Evolutionary conservation across 2,113 vertebrate species (phyloP), one percentile per base, ranked within the genome.

Genomic region (Nothoprocta perdicaria): DNA sequence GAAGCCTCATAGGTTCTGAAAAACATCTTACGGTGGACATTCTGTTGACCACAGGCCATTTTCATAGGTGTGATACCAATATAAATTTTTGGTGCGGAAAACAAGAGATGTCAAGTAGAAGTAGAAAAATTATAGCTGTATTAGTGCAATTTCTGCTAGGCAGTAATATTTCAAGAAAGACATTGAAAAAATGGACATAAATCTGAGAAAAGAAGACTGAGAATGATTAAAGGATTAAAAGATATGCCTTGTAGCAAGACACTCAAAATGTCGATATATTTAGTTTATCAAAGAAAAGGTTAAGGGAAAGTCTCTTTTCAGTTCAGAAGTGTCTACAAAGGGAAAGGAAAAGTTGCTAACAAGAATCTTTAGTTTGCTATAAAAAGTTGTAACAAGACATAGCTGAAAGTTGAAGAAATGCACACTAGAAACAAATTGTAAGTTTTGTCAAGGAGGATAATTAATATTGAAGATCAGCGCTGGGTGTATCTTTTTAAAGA

Each of bases 191-290:
- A 27, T 84, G 78, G 50, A 77, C 52, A 33, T 33, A 87, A 73
- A 40, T 82, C 27, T 67, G 53, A 65, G 69, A 94, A 92, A 40
- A 91, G 48, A 94, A 94, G 60, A 24, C 52, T 45, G 61, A 77
- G 65, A 88, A 82, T 83, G 72, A 94, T 92, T 88, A 88, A 89
- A 94, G 82, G 21, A 38, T 85, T 85, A 67, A 80, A 88, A 79
- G 40, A n/a, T 18, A 40, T 1, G 4, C 33, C 76, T 88, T 78
- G 72, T 77, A 71, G 65, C 63, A 53, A 88, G 63, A 7, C 50
- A 52, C 43, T 94, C 68, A 85, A 84, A 74, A 87, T 82, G 50
- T 83, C 82, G 69, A 89, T 95, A 78, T 67, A 46, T 94, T 75
- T 94, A 62, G 18, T 24, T 80, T 88, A 94, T 94, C 68, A 87